These are phyloP conservation scores for Zenarchopterus dispar DNA, from an alignment of 2,797 vertebrate genomes.

Conservation along the genomic window DNA sequence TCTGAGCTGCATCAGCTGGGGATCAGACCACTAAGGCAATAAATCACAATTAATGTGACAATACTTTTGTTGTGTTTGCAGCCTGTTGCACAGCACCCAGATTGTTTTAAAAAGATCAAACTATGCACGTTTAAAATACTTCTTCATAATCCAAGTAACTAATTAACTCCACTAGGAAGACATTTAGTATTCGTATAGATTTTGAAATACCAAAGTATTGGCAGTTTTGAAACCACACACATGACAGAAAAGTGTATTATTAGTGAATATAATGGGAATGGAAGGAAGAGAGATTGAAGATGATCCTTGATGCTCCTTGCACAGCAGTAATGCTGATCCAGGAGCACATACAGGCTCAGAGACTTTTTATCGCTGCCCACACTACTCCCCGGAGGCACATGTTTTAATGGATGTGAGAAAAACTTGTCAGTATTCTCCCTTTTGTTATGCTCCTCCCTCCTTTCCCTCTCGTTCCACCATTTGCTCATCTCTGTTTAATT, in stretches of 20 bases:
- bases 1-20: too few species aligned
- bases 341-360: conserved; percentile 14
- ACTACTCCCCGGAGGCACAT: conserved; percentile 21
- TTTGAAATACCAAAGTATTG: background rate
- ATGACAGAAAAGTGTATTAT: conserved; percentile 28
- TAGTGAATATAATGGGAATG: conserved; percentile 33
- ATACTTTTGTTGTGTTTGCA: background rate
- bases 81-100: background rate
- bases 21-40: too few species aligned
- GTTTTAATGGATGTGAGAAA: conserved; percentile 34
- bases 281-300: conserved; percentile 26
- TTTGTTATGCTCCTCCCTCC: conserved; percentile 15
- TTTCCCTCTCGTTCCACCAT: conserved; percentile 7
- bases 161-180: background rate
- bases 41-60: too few species aligned
- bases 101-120: background rate
- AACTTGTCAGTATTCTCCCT: conserved; percentile 25
- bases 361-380: conserved; percentile 33
- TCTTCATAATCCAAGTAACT: too few species aligned
- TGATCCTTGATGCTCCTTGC: conserved; percentile 29
- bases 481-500: conserved; percentile 34
- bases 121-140: background rate
- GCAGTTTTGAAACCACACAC: conserved; percentile 20
- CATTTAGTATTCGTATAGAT: background rate
- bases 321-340: conserved; percentile 39